Percentiles rank a stretch among this genome's conserved stretches.
These are phyloP conservation scores for Pelochelys cantorii DNA, from an alignment of 2,797 vertebrate genomes.

Conservation along the genomic window DNA sequence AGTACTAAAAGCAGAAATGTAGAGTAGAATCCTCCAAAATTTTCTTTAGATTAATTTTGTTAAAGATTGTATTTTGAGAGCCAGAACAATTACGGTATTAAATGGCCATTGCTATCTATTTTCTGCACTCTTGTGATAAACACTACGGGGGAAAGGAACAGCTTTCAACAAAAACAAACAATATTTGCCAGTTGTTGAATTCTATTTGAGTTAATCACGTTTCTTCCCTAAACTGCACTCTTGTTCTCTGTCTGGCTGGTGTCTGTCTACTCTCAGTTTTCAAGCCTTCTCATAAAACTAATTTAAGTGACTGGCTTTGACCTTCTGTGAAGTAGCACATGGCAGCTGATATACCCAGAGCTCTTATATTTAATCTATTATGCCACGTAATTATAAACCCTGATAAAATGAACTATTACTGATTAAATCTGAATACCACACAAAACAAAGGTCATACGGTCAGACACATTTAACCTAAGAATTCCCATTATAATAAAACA, in stretches of 20 bases:
- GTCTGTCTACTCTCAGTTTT: background rate
- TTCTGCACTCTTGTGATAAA: background rate
- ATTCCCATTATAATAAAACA: background rate
- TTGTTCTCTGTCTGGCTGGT: background rate
- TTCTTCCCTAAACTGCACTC: background rate
- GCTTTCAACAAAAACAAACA: background rate
- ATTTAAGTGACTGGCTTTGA: background rate
- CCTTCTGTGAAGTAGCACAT: background rate
- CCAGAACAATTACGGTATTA: background rate
- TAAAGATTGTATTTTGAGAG: background rate
- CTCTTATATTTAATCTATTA: slow-evolving; percentile 17
- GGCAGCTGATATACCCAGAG: background rate
- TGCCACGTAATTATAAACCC: slow-evolving; percentile 8
- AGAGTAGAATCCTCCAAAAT: background rate
- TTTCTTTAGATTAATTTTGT: background rate
- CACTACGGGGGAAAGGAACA: background rate
- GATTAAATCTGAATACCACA: background rate
- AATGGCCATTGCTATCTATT: background rate
- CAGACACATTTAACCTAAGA: background rate
- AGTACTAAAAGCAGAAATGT: background rate
- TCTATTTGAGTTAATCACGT: background rate
- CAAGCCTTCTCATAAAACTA: background rate
- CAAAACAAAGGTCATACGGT: background rate
- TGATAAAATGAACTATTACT: background rate
- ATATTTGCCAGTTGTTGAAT: background rate